Evolutionary conservation across 2,113 vertebrate genomes (phyloP).

Genomic region (Dermatemys mawii): DNA sequence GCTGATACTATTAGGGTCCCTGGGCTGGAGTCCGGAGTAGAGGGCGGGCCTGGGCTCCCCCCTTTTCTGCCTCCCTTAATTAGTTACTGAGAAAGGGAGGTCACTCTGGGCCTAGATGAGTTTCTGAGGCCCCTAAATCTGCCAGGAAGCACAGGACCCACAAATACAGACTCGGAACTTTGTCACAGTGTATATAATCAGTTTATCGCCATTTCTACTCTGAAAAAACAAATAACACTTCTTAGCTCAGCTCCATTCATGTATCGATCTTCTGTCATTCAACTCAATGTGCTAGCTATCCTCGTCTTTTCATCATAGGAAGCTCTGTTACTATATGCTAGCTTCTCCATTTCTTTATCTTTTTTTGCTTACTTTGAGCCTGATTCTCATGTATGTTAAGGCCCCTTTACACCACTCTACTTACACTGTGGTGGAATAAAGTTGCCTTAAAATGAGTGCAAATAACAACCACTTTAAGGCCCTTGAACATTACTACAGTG

Average conservation of each 20-base stretch:
- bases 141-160: too few relatives aligned
- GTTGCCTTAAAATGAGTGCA: not conserved
- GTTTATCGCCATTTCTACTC: not conserved
- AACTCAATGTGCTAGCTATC: not conserved
- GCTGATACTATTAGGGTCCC: too few relatives aligned
- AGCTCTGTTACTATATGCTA: accelerated
- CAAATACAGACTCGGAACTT: too few relatives aligned
- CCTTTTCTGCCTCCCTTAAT: too few relatives aligned
- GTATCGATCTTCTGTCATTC: not conserved
- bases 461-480: not conserved
- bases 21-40: too few relatives aligned
- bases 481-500: not conserved
- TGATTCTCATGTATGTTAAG: not conserved
- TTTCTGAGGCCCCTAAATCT: too few relatives aligned
- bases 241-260: not conserved
- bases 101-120: too few relatives aligned
- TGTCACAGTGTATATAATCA: not conserved
- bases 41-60: too few relatives aligned
- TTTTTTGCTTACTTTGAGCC: not conserved
- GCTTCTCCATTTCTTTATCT: not conserved
- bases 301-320: not conserved
- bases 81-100: too few relatives aligned
- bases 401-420: not conserved
- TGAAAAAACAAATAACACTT: not conserved
- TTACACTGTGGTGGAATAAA: not conserved